Evolutionary conservation across 1,140 invertebrate species (phyloP), one percentile per base, ranked within the genome.

Genomic region (Orchesella cincta): DNA sequence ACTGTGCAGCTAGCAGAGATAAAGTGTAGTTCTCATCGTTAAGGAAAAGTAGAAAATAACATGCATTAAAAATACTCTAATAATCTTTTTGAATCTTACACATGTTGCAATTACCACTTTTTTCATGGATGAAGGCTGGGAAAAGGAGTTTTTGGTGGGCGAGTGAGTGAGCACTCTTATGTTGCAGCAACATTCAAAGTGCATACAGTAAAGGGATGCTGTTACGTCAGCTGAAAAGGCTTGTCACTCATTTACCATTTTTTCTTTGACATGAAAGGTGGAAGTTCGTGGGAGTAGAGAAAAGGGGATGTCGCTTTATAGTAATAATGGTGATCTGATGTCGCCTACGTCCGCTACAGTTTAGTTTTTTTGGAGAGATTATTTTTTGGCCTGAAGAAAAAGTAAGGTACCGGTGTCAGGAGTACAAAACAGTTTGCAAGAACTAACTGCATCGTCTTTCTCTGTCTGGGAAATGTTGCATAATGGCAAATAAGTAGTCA

Each of bases 391-490:
- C 52, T 57, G 23, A 57, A 57, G 52, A 57, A 57, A 57, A 57
- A 57, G 52, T 57, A 57, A 57, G 52, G 52, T 57, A 57, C 52
- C 52, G 52, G 52, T 57, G 52, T 57, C 23, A 57, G 12, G 12
- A 3, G 52, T 18, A 18, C 23, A 26, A 57, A 57, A 3, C 8
- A 57, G 23, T 14, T 5, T 18, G 52, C 3, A n/a, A 8, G 3
- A 23, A 57, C 5, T n/a, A 14, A 57, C 14, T 3, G 14, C 52
- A 14, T 23, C 8, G 14, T 57, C 23, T 57, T 3, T 57, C 23
- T 57, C 52, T n/a, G 3, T 57, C 18, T 18, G 39, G 5, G 18
- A 46, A 46, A 46, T 46, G 39, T 46, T 46, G 39, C 39, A 46
- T 46, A 46, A 46, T 46, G 39, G 39, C 5, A 46, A 46, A 46